Evolutionary conservation across 2,888 invertebrate species (phyloP).

Genomic region (Volucella inanis): DNA sequence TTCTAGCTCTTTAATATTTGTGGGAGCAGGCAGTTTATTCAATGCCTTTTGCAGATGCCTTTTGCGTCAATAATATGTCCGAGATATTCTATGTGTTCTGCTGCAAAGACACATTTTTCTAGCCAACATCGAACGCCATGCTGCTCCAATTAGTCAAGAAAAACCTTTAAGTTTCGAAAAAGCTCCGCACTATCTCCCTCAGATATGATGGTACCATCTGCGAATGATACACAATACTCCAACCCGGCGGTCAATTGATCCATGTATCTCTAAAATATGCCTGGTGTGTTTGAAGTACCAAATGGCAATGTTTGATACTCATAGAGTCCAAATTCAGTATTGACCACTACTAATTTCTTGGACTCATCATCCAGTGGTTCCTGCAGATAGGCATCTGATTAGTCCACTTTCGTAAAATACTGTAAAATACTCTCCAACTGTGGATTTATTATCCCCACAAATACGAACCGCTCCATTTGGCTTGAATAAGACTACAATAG

Average conservation of each 20-base stretch:
- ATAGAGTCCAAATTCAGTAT: neutral
- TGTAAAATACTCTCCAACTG: no score
- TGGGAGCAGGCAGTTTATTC: rapidly evolving
- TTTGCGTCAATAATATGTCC: conserved; percentile 16
- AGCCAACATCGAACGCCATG: conserved; percentile 74
- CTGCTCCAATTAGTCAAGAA: conserved; percentile 73
- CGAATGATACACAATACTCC: conserved; percentile 77
- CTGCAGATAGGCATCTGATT: no score
- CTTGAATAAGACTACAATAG: neutral
- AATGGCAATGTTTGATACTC: conserved; percentile 75
- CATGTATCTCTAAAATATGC: conserved; percentile 78
- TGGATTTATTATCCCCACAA: neutral
- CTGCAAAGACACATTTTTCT: conserved; percentile 79
- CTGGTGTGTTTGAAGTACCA: conserved; percentile 78
- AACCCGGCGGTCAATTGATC: conserved; percentile 78
- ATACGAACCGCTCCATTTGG: neutral
- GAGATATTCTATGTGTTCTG: conserved; percentile 78
- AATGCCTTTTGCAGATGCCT: no score
- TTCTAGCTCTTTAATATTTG: no score
- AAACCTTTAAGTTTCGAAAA: conserved; percentile 71
- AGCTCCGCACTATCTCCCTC: conserved; percentile 75
- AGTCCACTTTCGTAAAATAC: neutral
- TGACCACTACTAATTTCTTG: neutral
- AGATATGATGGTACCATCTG: conserved; percentile 75
- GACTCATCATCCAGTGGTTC: neutral